phyloP scores from a whole-genome alignment of 2,113 vertebrate genomes.

The Hippopotamus amphibius region DNA sequence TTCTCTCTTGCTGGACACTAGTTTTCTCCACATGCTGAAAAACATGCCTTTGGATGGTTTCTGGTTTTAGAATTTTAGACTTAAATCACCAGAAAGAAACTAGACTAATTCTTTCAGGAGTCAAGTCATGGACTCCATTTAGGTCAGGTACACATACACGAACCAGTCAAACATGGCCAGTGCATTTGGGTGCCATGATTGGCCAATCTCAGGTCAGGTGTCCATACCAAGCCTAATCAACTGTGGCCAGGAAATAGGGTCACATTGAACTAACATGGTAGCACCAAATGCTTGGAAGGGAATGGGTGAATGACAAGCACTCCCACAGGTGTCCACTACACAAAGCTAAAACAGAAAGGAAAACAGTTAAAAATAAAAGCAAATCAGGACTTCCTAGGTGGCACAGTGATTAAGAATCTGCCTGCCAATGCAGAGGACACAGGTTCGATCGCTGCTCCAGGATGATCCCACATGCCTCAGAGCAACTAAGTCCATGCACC shows the following conservation, averaged over 20 bases:
- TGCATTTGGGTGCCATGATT: background rate
- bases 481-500: too few relatives aligned
- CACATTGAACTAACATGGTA: background rate
- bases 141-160: background rate
- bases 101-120: background rate
- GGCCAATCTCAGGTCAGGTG: background rate
- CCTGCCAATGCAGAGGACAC: too few relatives aligned
- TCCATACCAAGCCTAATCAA: background rate
- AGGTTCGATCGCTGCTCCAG: too few relatives aligned
- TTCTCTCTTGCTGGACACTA: background rate
- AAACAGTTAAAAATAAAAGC: constrained; percentile 20
- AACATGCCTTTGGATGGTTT: background rate
- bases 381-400: background rate
- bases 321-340: background rate
- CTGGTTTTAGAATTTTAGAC: constrained; percentile 37
- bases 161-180: background rate
- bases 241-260: background rate
- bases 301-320: background rate
- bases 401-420: too few relatives aligned
- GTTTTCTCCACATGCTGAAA: constrained; percentile 36
- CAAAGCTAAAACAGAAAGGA: background rate
- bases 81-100: constrained; percentile 13
- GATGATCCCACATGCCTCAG: too few relatives aligned
- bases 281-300: background rate
- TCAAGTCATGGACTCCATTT: background rate